phyloP scores from a whole-genome alignment of 1,140 invertebrate species.

The Heterodera schachtii region DNA sequence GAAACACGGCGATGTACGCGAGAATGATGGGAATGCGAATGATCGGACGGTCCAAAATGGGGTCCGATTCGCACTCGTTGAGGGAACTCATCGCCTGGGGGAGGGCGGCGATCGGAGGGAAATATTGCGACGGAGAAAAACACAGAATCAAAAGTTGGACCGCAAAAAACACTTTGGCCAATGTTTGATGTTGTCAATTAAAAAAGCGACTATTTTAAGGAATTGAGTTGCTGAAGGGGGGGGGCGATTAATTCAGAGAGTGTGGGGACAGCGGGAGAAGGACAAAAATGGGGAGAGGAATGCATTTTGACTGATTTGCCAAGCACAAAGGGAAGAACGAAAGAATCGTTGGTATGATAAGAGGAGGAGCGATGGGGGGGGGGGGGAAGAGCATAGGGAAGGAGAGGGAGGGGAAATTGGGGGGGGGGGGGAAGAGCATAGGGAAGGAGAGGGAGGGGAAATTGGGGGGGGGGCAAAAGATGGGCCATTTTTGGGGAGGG shows the following conservation, averaged over 20 bases:
- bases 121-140: background rate
- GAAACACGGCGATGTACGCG: slow-evolving; percentile 37
- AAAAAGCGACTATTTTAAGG: background rate
- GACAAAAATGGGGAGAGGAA: background rate
- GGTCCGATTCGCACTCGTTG: background rate
- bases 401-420: no score
- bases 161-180: no score
- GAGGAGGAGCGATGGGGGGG: background rate
- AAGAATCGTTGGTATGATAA: background rate
- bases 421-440: no score
- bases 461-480: background rate
- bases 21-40: slow-evolving; percentile 28
- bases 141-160: no score
- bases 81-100: background rate
- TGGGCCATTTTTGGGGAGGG: no score
- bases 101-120: background rate
- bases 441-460: no score
- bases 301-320: background rate
- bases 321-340: background rate
- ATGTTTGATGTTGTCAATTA: background rate
- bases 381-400: background rate
- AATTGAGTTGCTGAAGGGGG: background rate
- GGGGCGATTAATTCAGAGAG: background rate
- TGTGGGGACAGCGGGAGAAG: background rate
- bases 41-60: slow-evolving; percentile 24